phyloP scores from a whole-genome alignment of 2,113 vertebrate species.

The Ranitomeya variabilis region DNA sequence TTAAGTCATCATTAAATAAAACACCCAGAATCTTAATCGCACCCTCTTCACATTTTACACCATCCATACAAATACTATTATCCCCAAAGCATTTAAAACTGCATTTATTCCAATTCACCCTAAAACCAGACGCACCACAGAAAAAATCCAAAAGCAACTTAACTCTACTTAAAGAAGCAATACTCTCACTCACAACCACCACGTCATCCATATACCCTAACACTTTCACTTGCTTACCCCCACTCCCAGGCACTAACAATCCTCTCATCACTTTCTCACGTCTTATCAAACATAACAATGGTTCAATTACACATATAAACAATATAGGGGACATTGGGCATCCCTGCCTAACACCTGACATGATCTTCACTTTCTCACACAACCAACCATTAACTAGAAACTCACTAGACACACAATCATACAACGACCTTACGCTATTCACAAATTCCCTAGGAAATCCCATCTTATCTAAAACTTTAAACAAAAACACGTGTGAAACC shows the following conservation, averaged over 20 bases:
- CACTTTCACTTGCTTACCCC: not conserved
- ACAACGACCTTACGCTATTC: not conserved
- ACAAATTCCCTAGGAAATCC: not conserved
- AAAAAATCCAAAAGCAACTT: not conserved
- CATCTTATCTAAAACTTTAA: not conserved
- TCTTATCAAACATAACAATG: not conserved
- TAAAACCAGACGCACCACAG: too few species aligned
- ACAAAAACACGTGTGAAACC: too few species aligned
- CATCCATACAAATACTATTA: not conserved
- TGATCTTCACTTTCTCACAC: not conserved
- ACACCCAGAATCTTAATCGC: not conserved
- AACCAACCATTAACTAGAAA: not conserved
- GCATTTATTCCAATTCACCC: not conserved
- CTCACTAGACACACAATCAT: not conserved
- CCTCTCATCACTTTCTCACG: not conserved
- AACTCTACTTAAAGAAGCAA: not conserved
- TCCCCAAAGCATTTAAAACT: not conserved
- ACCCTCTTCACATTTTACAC: not conserved
- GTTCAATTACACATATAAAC: not conserved
- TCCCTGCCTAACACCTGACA: not conserved
- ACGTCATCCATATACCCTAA: slow-evolving; percentile 23
- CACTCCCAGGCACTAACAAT: not conserved
- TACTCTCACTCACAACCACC: not conserved
- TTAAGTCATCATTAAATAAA: not conserved
- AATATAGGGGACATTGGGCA: slow-evolving; percentile 1